Conservation (phyloP, 2,888 invertebrate species). For the Hypolimnas misippus region DNA sequence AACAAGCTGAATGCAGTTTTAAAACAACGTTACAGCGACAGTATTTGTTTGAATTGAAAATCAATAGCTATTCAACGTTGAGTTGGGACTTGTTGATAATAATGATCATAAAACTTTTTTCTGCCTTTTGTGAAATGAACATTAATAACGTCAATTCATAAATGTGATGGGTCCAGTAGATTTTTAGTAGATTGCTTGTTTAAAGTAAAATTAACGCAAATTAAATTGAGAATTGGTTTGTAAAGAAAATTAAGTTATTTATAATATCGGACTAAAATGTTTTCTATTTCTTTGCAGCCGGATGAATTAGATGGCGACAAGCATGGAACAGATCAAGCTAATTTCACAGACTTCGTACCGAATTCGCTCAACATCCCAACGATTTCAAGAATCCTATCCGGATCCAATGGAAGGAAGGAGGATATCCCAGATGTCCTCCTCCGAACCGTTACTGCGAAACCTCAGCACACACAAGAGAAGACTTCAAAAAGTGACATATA, state of each 20-base stretch:
- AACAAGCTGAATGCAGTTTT: constrained; percentile 17
- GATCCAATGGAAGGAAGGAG: constrained; percentile 92
- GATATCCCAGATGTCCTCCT: constrained; percentile 91
- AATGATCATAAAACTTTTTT: constrained; percentile 6
- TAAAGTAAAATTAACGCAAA: too few relatives aligned
- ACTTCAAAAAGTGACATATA: constrained; percentile 74
- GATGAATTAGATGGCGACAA: constrained; percentile 77
- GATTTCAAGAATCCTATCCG: constrained; percentile 92
- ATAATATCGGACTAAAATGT: not conserved
- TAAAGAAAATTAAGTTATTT: not conserved
- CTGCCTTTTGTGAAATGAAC: not conserved
- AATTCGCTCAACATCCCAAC: constrained; percentile 90
- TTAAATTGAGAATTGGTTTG: too few relatives aligned
- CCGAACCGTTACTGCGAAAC: constrained; percentile 86
- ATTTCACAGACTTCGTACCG: constrained; percentile 86
- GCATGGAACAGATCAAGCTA: constrained; percentile 73
- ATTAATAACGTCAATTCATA: too few relatives aligned
- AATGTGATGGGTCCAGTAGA: too few relatives aligned
- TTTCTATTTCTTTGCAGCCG: constrained; percentile 60
- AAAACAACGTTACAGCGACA: constrained; percentile 15
- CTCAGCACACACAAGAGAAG: constrained; percentile 73
- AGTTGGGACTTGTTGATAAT: constrained; percentile 17
- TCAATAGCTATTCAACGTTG: not conserved
- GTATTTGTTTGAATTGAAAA: constrained; percentile 19
- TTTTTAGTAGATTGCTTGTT: too few relatives aligned